A percentile compares a stretch with the other conserved stretches of the same genome.
These are phyloP conservation scores for Empis stercorea DNA, from an alignment of 2,888 invertebrate species.

Conservation along the genomic window DNA sequence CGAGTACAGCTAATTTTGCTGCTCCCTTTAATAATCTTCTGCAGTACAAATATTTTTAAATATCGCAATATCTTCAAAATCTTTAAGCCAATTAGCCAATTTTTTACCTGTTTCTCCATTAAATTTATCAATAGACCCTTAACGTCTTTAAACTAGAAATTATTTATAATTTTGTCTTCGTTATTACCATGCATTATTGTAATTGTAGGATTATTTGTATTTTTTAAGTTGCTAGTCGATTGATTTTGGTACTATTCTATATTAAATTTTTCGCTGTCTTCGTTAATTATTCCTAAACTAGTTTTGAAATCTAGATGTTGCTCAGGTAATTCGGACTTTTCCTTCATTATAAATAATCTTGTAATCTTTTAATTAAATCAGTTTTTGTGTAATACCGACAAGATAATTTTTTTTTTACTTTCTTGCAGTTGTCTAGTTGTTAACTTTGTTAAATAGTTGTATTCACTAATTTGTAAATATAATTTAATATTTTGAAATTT, in stretches of 20 bases:
- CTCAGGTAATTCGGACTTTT: not conserved
- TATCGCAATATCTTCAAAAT: conserved; percentile 8
- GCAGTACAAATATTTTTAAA: conserved; percentile 8
- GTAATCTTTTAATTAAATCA: not conserved
- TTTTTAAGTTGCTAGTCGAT: too few species aligned
- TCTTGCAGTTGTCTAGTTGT: too few species aligned
- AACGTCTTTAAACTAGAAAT: conserved; percentile 5
- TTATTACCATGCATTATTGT: not conserved
- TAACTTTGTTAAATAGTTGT: too few species aligned
- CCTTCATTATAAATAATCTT: not conserved
- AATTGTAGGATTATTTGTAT: too few species aligned
- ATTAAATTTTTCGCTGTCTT: not conserved
- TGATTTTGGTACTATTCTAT: too few species aligned
- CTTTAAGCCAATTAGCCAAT: conserved; percentile 6
- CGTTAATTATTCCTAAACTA: not conserved
- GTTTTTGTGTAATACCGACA: conserved; percentile 1
- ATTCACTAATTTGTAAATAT: too few species aligned
- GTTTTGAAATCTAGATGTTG: too few species aligned
- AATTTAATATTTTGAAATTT: too few species aligned
- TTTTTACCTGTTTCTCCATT: conserved; percentile 6
- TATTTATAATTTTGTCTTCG: not conserved
- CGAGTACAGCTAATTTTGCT: conserved; percentile 5
- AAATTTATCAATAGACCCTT: conserved; percentile 5
- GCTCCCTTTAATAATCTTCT: conserved; percentile 5
- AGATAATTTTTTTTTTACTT: not conserved